phyloP scores from a whole-genome alignment of 35 echinoderm and acorn worm genomes.

The Ptychodera flava region DNA sequence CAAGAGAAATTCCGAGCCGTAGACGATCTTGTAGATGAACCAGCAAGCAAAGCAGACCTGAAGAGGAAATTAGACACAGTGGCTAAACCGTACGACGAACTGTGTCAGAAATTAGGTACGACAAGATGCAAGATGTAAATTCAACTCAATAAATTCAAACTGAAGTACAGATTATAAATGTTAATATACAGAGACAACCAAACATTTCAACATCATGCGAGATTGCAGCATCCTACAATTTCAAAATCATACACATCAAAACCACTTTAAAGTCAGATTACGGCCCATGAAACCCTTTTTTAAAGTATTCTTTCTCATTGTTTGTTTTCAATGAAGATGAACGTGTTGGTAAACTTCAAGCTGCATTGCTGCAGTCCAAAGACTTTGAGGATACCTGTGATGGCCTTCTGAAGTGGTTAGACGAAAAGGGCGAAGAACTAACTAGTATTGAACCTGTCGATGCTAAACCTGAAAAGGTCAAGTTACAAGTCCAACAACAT shows the following conservation, averaged over 20 bases:
- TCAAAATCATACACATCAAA: too few relatives aligned
- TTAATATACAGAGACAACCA: too few relatives aligned
- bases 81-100: conserved; percentile 64
- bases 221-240: too few relatives aligned
- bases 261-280: too few relatives aligned
- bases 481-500: conserved; percentile 81
- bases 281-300: too few relatives aligned
- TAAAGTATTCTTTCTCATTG: too few relatives aligned
- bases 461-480: conserved; percentile 85
- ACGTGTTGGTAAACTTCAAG: conserved; percentile 89
- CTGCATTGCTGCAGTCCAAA: conserved; percentile 80
- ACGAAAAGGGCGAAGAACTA: conserved; percentile 67
- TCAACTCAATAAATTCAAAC: too few relatives aligned
- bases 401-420: conserved; percentile 78
- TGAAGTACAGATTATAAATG: too few relatives aligned
- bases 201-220: too few relatives aligned
- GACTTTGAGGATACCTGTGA: conserved; percentile 93
- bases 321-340: too few relatives aligned
- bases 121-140: too few relatives aligned
- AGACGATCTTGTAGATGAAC: conserved; percentile 60
- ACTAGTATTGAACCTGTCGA: conserved; percentile 66
- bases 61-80: conserved; percentile 87
- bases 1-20: conserved; percentile 62
- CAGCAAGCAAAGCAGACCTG: conserved; percentile 81
- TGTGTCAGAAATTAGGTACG: conserved; percentile 86